Evolutionary conservation across 2,888 invertebrate genomes (phyloP), one percentile per base, ranked within the genome.

Genomic region (Drosophila cracens): DNA sequence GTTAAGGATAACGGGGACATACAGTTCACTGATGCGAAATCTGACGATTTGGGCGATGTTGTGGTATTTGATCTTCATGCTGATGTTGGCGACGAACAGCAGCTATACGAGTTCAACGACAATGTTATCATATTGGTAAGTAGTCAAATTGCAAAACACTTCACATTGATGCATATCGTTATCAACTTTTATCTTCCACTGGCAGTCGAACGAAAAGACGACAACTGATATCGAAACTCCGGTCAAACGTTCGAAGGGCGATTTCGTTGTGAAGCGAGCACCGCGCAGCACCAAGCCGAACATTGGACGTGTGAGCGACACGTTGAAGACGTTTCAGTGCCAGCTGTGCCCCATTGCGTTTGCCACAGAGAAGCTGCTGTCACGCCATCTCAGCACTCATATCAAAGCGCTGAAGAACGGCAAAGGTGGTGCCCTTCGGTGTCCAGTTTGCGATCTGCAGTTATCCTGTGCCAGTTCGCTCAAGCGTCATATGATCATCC

Each of bases 401-500:
- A 94, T 94, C 72, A 90, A 87, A 66, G 94, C 95, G 2, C 94
- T 95, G 75, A 81, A 87, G 60, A 94, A 94, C 49, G 95, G 95
- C 70, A 94, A 94, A 10, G 79, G 81, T 7, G 84, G 81, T 3
- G 43, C 77, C 1, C 94, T 91, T 49, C 88, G 90, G 46, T 94
- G 96, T 75, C 94, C 92, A 18, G 92, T 94, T 36, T 96, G 96
- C 82, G 95, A 95, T 70, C 95, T 96, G 91, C 95, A 94, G 94
- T 95, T 96, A 89, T 95, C 96, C 13, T 95, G 96, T 59, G 83
- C 86, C 60, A 92, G 95, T 65, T 95, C 95, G n/a, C 93, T 96
- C 34, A 94, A 94, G 48, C 94, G 96, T 0, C 96, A 97, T 92
- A 94, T 94, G 92, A 94, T 96, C 65, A 95, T 95, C 59, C 96